A percentile compares a stretch with the other conserved stretches of the same genome.
These are phyloP conservation scores for Saccostrea echinata DNA, from an alignment of 1,140 invertebrate species.

Conservation along the genomic window DNA sequence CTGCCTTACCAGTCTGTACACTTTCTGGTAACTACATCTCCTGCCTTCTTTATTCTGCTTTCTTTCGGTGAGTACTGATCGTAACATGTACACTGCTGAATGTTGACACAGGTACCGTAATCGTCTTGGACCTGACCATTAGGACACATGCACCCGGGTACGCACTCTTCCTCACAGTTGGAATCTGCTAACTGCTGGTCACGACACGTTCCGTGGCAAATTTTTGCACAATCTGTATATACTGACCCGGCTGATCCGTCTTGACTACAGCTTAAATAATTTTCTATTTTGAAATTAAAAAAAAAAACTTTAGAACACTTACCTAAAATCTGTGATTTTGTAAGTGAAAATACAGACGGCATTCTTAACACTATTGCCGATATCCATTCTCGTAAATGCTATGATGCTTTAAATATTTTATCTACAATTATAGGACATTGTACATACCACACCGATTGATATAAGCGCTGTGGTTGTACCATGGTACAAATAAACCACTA, in stretches of 20 bases:
- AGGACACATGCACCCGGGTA: conserved; percentile 65
- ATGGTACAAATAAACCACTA: background rate
- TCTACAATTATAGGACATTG: background rate
- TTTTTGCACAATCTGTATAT: conserved; percentile 39
- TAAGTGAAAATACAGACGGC: no score
- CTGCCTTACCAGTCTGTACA: conserved; percentile 54
- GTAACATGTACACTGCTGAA: conserved; percentile 87
- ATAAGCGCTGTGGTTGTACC: conserved; percentile 22
- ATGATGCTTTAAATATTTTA: no score
- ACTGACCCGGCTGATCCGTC: conserved; percentile 1
- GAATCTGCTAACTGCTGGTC: conserved; percentile 45
- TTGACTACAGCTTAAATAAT: background rate
- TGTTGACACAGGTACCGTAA: conserved; percentile 86
- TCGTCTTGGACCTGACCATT: conserved; percentile 70
- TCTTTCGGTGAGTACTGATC: conserved; percentile 82
- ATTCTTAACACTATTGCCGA: no score
- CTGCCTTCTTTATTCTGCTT: conserved; percentile 41
- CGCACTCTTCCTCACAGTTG: conserved; percentile 57
- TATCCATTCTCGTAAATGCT: no score
- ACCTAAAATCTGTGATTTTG: no score
- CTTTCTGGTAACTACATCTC: conserved; percentile 16
- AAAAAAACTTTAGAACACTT: no score
- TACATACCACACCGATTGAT: conserved; percentile 41
- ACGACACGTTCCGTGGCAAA: conserved; percentile 56
- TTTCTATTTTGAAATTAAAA: background rate